Evolutionary conservation across 2,113 vertebrate species (phyloP).

Genomic region (Emberiza fucata): DNA sequence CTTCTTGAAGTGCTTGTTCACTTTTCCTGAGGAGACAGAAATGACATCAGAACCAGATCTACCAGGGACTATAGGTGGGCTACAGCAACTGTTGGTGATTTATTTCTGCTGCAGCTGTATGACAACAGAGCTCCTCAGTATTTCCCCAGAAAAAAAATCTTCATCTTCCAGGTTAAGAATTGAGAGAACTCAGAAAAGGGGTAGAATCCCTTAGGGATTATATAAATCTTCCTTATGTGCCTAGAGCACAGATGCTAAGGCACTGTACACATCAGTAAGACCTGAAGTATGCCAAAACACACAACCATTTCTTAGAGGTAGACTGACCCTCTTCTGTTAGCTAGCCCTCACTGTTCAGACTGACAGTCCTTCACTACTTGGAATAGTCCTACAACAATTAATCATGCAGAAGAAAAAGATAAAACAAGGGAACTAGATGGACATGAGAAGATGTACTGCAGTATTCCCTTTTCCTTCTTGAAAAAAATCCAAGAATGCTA

Average conservation of each 20-base stretch:
- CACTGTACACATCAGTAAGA: neutral
- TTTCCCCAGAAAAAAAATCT: neutral
- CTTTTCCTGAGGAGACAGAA: neutral
- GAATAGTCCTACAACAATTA: neutral
- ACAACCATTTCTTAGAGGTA: neutral
- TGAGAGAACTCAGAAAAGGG: neutral
- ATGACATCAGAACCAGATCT: neutral
- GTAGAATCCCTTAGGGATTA: slow-evolving; percentile 25
- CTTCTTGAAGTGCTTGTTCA: neutral
- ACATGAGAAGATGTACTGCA: neutral
- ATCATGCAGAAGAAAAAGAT: neutral
- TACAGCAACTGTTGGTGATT: neutral
- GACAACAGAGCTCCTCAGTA: neutral
- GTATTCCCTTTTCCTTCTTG: neutral
- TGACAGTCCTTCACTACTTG: neutral
- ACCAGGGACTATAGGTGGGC: neutral
- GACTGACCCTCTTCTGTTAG: neutral
- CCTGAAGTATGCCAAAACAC: neutral
- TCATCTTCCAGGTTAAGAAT: neutral
- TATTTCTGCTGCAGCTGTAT: neutral
- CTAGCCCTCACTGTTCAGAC: neutral
- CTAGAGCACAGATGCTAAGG: neutral
- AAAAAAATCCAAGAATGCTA: neutral
- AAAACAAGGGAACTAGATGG: neutral
- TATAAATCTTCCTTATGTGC: neutral